Evolutionary conservation across 2,113 vertebrate genomes (phyloP).

Genomic region (Rhombomys opimus): DNA sequence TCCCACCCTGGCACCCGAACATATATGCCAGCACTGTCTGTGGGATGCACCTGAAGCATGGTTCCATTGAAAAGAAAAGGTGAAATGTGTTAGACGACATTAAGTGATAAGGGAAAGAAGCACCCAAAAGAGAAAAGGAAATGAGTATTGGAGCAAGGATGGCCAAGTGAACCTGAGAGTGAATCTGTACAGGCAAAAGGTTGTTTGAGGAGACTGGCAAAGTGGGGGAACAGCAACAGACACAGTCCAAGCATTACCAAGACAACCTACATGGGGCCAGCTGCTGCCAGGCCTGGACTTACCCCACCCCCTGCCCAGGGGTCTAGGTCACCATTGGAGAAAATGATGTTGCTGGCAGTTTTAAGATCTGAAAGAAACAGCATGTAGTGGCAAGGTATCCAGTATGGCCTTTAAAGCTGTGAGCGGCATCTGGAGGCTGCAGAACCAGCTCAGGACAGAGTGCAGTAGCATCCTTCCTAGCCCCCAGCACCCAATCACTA

Average conservation of each 20-base stretch:
- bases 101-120: neutral
- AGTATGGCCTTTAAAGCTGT: neutral
- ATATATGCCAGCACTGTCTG: neutral
- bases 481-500: neutral
- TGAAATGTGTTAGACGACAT: accelerated
- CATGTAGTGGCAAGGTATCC: neutral
- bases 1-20: neutral
- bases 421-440: neutral
- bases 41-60: neutral
- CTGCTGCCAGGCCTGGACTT: conserved; percentile 71
- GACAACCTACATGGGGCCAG: neutral
- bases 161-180: accelerated
- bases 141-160: accelerated
- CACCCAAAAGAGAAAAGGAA: neutral
- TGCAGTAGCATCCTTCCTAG: accelerated
- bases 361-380: conserved; percentile 87
- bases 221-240: neutral
- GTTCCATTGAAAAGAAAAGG: neutral
- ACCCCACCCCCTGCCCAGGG: conserved; percentile 97
- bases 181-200: neutral
- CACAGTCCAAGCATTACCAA: neutral
- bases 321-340: conserved; percentile 97
- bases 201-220: neutral
- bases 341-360: conserved; percentile 94
- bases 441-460: neutral